Conservation (phyloP, 2,888 invertebrate genomes). For the Phaedon cochleariae region DNA sequence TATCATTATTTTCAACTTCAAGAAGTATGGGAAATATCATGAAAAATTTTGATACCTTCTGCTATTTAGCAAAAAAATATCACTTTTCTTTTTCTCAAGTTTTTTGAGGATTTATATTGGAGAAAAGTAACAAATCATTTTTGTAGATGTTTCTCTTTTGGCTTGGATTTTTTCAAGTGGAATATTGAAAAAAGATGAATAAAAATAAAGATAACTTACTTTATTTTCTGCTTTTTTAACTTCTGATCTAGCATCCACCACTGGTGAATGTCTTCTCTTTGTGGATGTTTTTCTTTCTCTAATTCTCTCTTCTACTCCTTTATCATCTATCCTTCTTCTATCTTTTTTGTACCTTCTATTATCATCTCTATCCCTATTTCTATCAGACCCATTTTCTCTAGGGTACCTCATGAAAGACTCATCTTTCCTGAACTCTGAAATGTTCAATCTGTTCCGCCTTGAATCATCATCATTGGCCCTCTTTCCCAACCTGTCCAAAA, state of each 20-base stretch:
- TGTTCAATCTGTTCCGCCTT: constrained; percentile 40
- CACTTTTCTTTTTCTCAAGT: too few relatives aligned
- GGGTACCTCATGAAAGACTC: constrained; percentile 53
- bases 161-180: too few relatives aligned
- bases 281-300: constrained; percentile 31
- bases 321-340: constrained; percentile 28
- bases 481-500: constrained; percentile 64
- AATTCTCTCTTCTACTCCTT: constrained; percentile 13
- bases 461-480: constrained; percentile 42
- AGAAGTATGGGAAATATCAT: too few relatives aligned
- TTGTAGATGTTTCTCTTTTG: too few relatives aligned
- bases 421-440: constrained; percentile 54
- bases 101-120: too few relatives aligned
- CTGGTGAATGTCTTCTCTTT: constrained; percentile 25
- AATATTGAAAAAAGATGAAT: too few relatives aligned
- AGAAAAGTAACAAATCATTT: too few relatives aligned
- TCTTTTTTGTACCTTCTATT: constrained; percentile 43
- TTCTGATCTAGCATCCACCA: constrained; percentile 1
- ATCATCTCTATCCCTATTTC: constrained; percentile 22
- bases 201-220: constrained; percentile 16
- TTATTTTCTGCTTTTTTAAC: constrained; percentile 18
- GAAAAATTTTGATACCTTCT: too few relatives aligned
- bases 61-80: too few relatives aligned
- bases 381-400: constrained; percentile 31
- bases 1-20: too few relatives aligned